Evolutionary conservation across 1,140 invertebrate species (phyloP).

Genomic region (Octopus sinensis): DNA sequence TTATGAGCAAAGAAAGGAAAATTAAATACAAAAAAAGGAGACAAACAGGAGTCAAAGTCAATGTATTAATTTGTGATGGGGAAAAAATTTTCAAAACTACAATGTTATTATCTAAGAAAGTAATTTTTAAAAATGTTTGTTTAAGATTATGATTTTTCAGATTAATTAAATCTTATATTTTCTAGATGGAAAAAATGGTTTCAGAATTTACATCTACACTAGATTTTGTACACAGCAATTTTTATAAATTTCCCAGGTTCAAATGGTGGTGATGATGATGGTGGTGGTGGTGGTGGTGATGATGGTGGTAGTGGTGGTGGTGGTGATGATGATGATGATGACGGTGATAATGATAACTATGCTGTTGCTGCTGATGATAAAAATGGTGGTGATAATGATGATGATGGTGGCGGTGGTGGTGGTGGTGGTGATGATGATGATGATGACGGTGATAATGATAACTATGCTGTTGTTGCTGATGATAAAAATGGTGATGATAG

Average conservation of each 20-base stretch:
- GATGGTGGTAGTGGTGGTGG: background rate
- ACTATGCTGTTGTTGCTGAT: background rate
- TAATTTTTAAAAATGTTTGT: no score
- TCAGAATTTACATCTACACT: no score
- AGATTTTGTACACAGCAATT: no score
- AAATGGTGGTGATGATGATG: background rate
- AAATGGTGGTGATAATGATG: background rate
- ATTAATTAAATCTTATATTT: no score
- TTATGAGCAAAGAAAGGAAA: no score
- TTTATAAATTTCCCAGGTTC: background rate
- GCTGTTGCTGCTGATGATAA: background rate
- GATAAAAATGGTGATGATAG: background rate
- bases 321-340: slow-evolving; percentile 1
- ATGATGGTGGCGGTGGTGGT: background rate
- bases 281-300: background rate
- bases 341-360: background rate
- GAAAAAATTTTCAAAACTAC: no score
- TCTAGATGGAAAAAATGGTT: no score
- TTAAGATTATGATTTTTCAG: no score
- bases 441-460: slow-evolving; percentile 17
- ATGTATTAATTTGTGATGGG: no score
- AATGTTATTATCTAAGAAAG: no score
- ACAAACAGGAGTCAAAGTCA: no score
- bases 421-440: slow-evolving; percentile 13
- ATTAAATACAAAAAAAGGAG: no score